Evolutionary conservation across 1,140 invertebrate genomes (phyloP), one percentile per base, ranked within the genome.

Genomic region (Adelges cooleyi): DNA sequence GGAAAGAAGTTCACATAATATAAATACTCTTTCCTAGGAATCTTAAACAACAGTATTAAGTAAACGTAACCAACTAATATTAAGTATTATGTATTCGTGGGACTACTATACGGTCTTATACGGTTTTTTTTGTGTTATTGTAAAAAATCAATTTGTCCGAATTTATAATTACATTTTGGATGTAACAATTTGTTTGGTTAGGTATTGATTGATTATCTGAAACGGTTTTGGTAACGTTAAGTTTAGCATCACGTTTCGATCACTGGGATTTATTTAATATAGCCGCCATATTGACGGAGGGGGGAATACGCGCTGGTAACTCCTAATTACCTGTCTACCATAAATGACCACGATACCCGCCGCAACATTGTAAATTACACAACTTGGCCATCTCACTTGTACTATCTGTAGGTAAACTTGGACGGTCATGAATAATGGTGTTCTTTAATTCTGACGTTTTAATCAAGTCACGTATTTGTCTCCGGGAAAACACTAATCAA

Each of bases 381-480:
- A 48, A 62, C 56, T 62, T 33, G 42, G 10, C 46, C 29, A 6
- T 33, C 29, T 5, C 29, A 33, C 11, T 33, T 5, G 29, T 33
- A 33, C 27, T 62, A 62, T 48, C 40, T 62, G 25, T 33, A 29
- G 56, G 56, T 48, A 48, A 23, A 22, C 40, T 59, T 29, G 23
- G 15, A 22, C 29, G 20, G 44, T 46, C 56, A 22, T 48, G 56
- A 62, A 48, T 62, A 48, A 62, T 62, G 56, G 56, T 29, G 38
- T 62, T 62, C 42, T 62, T 62, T 62, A 62, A 62, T 62, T 62
- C 29, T 62, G 56, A 62, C 56, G 29, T 62, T 62, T 46, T 48
- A 62, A 62, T 62, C 56, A 22, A 62, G 56, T 62, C 56, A 62
- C 56, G 56, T 62, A 62, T 62, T 62, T 46, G 56, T 62, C 56